phyloP scores from a whole-genome alignment of 2,888 invertebrate species.

The Heliconius ismenius region DNA sequence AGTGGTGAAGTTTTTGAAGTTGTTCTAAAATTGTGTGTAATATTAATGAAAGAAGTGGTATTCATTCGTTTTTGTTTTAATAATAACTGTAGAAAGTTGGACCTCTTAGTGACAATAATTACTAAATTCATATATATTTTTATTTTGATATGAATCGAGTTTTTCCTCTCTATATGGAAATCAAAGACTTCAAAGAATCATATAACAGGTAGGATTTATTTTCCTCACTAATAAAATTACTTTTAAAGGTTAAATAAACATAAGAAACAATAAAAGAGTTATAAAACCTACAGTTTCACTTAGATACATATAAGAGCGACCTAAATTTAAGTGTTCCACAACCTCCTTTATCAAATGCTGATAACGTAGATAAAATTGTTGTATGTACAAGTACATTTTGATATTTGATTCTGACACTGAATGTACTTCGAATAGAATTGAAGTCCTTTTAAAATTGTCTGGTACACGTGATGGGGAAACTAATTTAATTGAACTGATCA shows the following conservation, averaged over 20 bases:
- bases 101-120: neutral
- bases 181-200: neutral
- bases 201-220: neutral
- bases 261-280: conserved; percentile 1
- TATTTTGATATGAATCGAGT: neutral
- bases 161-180: neutral
- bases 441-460: conserved; percentile 23
- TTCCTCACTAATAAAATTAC: neutral
- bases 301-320: conserved; percentile 63
- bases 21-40: neutral
- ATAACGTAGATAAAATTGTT: conserved; percentile 78
- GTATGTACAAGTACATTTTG: conserved; percentile 54
- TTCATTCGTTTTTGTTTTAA: neutral
- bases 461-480: conserved; percentile 39
- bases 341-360: conserved; percentile 69
- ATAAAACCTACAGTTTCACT: conserved; percentile 37
- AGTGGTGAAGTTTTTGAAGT: neutral
- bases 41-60: conserved; percentile 6
- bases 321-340: conserved; percentile 68
- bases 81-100: neutral
- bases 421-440: conserved; percentile 25
- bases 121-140: neutral
- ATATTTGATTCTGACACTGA: conserved; percentile 48
- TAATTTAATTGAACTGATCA: conserved; percentile 3
- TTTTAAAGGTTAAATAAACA: neutral